Evolutionary conservation across 1,140 invertebrate genomes (phyloP).

Genomic region (Drosophila nannoptera): DNA sequence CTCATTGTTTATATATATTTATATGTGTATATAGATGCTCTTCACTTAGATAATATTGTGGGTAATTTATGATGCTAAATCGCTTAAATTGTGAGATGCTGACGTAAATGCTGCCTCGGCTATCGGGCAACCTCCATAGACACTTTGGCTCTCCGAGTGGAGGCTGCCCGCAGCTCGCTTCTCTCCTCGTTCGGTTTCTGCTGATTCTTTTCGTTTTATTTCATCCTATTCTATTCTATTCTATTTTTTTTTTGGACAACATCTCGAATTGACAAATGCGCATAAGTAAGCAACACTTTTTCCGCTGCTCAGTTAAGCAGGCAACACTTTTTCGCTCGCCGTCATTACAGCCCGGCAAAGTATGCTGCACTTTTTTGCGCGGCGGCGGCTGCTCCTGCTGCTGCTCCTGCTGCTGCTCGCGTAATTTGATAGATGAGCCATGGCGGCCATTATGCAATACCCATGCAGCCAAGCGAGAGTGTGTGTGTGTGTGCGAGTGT

Average conservation of each 20-base stretch:
- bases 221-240: not conserved
- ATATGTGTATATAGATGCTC: not conserved
- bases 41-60: not conserved
- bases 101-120: not conserved
- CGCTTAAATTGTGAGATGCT: not conserved
- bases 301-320: constrained; percentile 28
- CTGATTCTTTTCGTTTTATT: not conserved
- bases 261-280: constrained; percentile 46
- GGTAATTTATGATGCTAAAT: not conserved
- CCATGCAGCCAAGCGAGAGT: constrained; percentile 2
- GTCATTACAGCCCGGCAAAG: constrained; percentile 54
- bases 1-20: no score
- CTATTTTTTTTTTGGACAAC: constrained; percentile 9
- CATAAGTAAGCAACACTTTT: constrained; percentile 44
- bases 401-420: constrained; percentile 32
- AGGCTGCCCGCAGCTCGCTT: not conserved
- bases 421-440: constrained; percentile 74
- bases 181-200: no score
- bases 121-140: not conserved
- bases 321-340: constrained; percentile 52
- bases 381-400: no score
- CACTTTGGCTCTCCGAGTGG: constrained; percentile 9
- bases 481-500: constrained; percentile 14
- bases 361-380: constrained; percentile 68
- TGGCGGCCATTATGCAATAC: constrained; percentile 70